Percentiles rank a stretch among this genome's conserved stretches.
These are phyloP conservation scores for Chaetodon trifasciatus DNA, from an alignment of 2,797 vertebrate species.

Conservation along the genomic window DNA sequence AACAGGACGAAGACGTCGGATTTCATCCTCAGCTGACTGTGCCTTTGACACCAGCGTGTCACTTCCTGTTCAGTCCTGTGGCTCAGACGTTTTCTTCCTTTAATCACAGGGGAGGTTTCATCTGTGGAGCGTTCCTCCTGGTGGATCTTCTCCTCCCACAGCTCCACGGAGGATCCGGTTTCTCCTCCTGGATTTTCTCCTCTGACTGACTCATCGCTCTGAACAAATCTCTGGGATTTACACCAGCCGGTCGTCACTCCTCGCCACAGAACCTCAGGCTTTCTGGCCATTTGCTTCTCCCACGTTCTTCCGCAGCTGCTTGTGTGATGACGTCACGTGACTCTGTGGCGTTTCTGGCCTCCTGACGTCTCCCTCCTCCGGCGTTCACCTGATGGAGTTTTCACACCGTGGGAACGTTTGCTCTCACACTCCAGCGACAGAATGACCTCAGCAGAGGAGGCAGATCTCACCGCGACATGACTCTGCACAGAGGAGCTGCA, in stretches of 20 bases:
- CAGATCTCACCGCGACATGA: not conserved
- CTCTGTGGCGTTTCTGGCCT: too few relatives aligned
- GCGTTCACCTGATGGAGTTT: not conserved
- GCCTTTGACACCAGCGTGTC: not conserved
- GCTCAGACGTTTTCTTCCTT: not conserved
- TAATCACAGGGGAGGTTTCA: too few relatives aligned
- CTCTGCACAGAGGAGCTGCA: too few relatives aligned
- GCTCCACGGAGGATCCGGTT: conserved; percentile 2
- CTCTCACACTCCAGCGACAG: too few relatives aligned
- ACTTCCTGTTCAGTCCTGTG: conserved; percentile 8
- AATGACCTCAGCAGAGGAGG: too few relatives aligned
- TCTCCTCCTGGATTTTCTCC: conserved; percentile 11
- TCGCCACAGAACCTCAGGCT: not conserved
- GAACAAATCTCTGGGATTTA: conserved; percentile 48
- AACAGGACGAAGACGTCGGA: not conserved
- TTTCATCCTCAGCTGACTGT: too few relatives aligned
- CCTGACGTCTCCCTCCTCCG: not conserved
- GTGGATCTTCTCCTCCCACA: not conserved
- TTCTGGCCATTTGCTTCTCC: not conserved
- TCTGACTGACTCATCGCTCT: conserved; percentile 45
- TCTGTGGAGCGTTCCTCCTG: not conserved
- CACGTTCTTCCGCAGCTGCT: not conserved
- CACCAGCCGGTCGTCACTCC: conserved; percentile 8
- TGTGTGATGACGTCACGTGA: too few relatives aligned
- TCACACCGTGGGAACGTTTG: not conserved